These are phyloP conservation scores for Stenchaetothrips biformis DNA, from an alignment of 2,888 invertebrate genomes.

Conservation along the genomic window DNA sequence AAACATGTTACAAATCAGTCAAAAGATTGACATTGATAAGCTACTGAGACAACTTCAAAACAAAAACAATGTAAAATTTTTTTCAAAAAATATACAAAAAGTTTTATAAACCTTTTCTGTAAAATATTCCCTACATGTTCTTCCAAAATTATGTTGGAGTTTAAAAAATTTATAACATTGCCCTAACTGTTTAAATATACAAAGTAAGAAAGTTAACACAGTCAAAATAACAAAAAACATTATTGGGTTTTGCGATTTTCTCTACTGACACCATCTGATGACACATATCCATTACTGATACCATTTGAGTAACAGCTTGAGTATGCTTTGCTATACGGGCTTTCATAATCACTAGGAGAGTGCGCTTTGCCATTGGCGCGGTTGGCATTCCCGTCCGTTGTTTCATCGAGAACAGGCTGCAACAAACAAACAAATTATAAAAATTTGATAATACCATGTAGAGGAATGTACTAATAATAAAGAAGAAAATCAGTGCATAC, in stretches of 20 bases:
- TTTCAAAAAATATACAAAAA: constrained; percentile 12
- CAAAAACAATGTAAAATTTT: background rate
- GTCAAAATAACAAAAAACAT: constrained; percentile 28
- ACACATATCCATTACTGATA: constrained; percentile 38
- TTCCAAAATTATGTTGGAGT: background rate
- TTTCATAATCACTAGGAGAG: constrained; percentile 34
- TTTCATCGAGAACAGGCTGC: constrained; percentile 34
- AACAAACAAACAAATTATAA: constrained; percentile 21
- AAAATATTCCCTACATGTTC: background rate
- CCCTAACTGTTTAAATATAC: background rate
- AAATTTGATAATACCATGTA: background rate
- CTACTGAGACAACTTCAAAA: constrained; percentile 1
- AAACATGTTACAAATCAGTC: constrained; percentile 7
- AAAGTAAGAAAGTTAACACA: constrained; percentile 16
- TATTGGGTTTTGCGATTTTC: constrained; percentile 23
- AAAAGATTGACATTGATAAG: constrained; percentile 1
- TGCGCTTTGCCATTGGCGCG: constrained; percentile 32
- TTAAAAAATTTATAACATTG: background rate
- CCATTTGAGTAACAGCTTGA: constrained; percentile 38
- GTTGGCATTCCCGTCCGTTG: constrained; percentile 34
- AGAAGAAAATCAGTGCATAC: constrained; percentile 48
- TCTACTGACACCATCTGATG: constrained; percentile 29
- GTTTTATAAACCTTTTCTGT: background rate
- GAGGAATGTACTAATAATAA: background rate
- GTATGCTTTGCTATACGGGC: constrained; percentile 37